phyloP scores from a whole-genome alignment of 2,888 invertebrate species.

The Prenolepis imparis region DNA sequence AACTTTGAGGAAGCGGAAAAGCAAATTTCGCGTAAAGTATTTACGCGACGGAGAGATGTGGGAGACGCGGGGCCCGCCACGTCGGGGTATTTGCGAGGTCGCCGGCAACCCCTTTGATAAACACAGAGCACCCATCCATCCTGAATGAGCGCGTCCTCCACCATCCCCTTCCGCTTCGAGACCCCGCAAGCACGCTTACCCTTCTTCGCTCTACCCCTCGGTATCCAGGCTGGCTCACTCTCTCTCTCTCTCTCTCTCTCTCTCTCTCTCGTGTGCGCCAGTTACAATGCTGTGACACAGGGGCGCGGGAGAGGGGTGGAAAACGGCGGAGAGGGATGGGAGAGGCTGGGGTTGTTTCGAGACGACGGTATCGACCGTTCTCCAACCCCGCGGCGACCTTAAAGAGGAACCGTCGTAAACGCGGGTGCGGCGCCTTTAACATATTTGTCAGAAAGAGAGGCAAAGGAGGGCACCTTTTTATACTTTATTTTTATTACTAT shows the following conservation, averaged over 20 bases:
- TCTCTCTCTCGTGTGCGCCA: constrained; percentile 64
- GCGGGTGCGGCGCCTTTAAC: constrained; percentile 69
- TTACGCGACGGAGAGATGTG: constrained; percentile 22
- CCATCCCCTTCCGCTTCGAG: constrained; percentile 41
- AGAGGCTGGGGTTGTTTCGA: constrained; percentile 75
- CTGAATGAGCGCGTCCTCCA: constrained; percentile 73
- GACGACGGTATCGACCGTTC: constrained; percentile 80
- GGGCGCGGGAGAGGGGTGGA: constrained; percentile 7
- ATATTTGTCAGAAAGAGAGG: not conserved
- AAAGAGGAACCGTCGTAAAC: constrained; percentile 74
- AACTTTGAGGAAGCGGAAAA: constrained; percentile 16
- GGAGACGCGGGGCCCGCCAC: constrained; percentile 36
- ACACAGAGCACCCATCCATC: constrained; percentile 68
- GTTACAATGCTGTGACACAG: constrained; percentile 69
- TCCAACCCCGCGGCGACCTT: constrained; percentile 70
- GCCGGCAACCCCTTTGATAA: constrained; percentile 75
- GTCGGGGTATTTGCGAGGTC: constrained; percentile 67
- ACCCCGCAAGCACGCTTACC: not conserved
- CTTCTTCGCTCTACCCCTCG: constrained; percentile 55
- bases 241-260: constrained; percentile 3
- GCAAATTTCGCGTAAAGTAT: constrained; percentile 47
- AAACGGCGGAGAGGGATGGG: constrained; percentile 56
- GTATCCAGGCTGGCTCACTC: constrained; percentile 58
- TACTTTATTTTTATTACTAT: constrained; percentile 3
- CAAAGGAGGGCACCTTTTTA: constrained; percentile 5